Evolutionary conservation across 2,888 invertebrate species (phyloP).

Genomic region (Drosophila imparisetae): DNA sequence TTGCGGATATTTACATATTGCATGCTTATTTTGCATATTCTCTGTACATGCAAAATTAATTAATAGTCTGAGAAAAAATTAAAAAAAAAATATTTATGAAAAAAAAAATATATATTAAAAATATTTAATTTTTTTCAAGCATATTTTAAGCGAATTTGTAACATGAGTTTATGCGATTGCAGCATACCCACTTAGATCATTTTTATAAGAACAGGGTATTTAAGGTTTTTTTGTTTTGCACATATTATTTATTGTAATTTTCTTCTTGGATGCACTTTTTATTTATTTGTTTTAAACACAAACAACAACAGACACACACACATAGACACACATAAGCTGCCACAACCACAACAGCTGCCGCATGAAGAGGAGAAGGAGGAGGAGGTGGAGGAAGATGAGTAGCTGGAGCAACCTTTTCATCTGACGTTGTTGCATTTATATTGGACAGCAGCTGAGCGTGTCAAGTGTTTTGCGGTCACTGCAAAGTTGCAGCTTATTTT

Average conservation of each 20-base stretch:
- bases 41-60: no score
- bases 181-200: not conserved
- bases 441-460: slow-evolving; percentile 72
- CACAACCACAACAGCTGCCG: not conserved
- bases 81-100: no score
- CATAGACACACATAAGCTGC: slow-evolving; percentile 10
- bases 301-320: slow-evolving; percentile 2
- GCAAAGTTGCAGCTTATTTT: slow-evolving; percentile 59
- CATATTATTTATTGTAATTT: slow-evolving; percentile 63
- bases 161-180: not conserved
- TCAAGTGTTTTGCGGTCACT: slow-evolving; percentile 72
- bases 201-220: not conserved
- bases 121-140: no score
- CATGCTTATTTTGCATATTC: not conserved
- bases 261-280: slow-evolving; percentile 29
- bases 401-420: not conserved
- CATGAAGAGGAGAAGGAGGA: not conserved
- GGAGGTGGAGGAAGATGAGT: not conserved
- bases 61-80: no score
- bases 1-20: not conserved
- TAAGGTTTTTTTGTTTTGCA: not conserved
- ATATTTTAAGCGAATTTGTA: not conserved
- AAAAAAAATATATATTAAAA: no score
- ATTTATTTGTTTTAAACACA: slow-evolving; percentile 18
- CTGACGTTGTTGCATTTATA: slow-evolving; percentile 62